Conservation (phyloP, 2,888 invertebrate genomes). For the Drosophila acutilabella region DNA sequence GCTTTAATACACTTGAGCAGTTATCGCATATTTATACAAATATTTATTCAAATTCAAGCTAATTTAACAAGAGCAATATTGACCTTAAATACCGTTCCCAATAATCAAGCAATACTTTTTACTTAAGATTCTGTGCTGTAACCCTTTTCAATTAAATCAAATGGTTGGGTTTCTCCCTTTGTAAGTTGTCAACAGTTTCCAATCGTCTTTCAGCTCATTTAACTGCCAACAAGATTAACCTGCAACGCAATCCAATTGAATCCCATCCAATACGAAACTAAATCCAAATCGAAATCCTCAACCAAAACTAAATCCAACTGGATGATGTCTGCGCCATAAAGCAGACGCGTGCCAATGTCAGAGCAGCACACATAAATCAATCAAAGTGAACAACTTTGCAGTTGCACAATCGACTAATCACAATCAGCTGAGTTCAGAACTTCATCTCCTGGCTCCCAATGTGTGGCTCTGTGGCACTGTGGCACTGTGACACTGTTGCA, state of each 20-base stretch:
- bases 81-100: neutral
- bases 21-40: constrained; percentile 18
- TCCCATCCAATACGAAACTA: too few species aligned
- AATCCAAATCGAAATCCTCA: neutral
- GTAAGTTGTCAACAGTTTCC: constrained; percentile 1
- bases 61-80: constrained; percentile 9
- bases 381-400: constrained; percentile 49
- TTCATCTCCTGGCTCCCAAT: constrained; percentile 18
- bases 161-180: neutral
- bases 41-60: constrained; percentile 33
- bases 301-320: constrained; percentile 12
- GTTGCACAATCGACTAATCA: constrained; percentile 62
- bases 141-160: neutral
- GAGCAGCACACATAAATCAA: constrained; percentile 64
- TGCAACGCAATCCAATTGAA: constrained; percentile 10
- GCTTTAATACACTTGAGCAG: constrained; percentile 41
- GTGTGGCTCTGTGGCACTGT: constrained; percentile 23
- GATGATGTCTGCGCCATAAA: constrained; percentile 21
- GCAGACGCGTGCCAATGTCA: constrained; percentile 28
- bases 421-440: constrained; percentile 51
- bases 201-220: constrained; percentile 39
- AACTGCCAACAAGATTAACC: constrained; percentile 43
- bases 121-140: neutral
- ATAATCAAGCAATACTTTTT: neutral
- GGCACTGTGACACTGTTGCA: constrained; percentile 12